Conservation (phyloP, 53 echinoderm and acorn worm genomes). For the Hippasteria phrygiana region DNA sequence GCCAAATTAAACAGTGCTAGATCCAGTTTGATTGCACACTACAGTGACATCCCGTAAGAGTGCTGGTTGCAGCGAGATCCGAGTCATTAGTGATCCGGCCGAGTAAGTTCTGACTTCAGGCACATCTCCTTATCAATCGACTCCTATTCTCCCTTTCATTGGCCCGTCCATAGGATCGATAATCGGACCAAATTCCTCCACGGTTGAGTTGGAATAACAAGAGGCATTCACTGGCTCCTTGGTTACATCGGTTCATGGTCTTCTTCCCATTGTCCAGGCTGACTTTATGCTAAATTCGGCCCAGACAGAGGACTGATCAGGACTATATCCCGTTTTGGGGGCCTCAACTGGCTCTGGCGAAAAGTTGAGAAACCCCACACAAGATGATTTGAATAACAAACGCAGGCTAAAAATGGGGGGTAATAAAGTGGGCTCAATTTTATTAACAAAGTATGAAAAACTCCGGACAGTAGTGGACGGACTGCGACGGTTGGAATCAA, state of each 20-base stretch:
- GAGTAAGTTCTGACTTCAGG: background rate
- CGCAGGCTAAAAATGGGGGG: background rate
- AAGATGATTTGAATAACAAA: constrained; percentile 50
- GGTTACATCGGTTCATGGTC: constrained; percentile 11
- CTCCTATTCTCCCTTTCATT: background rate
- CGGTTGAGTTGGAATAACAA: constrained; percentile 33
- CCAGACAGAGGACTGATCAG: background rate
- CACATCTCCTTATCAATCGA: constrained; percentile 2
- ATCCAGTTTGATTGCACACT: background rate
- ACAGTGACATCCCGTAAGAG: background rate
- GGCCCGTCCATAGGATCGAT: constrained; percentile 41
- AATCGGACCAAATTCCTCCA: constrained; percentile 49
- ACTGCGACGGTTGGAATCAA: background rate
- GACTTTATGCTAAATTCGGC: constrained; percentile 48
- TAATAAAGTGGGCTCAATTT: background rate
- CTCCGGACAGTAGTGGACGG: constrained; percentile 2
- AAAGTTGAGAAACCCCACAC: background rate
- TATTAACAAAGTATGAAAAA: background rate
- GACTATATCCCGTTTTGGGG: background rate
- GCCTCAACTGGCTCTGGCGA: background rate
- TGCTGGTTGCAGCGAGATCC: too few relatives aligned
- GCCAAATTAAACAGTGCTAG: background rate
- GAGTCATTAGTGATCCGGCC: background rate
- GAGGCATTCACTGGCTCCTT: constrained; percentile 14
- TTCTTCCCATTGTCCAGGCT: constrained; percentile 30